Percentiles rank a stretch among this genome's conserved stretches.
These are phyloP conservation scores for Drosophila malerkotliana DNA, from an alignment of 1,140 invertebrate genomes.

Conservation along the genomic window DNA sequence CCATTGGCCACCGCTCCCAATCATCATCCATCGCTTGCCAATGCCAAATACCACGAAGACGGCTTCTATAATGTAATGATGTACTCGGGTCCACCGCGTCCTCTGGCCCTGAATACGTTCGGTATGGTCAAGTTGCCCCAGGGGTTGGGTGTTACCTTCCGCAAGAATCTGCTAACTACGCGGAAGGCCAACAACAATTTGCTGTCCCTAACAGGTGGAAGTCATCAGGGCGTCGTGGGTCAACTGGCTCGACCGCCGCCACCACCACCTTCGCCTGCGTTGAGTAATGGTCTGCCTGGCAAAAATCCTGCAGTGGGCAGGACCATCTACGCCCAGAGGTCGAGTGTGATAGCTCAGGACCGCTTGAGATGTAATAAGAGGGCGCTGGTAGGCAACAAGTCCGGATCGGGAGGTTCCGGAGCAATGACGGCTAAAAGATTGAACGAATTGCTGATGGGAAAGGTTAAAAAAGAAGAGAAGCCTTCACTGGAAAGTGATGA, in stretches of 20 bases:
- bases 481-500: constrained; percentile 20
- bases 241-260: constrained; percentile 55
- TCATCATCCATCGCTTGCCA: constrained; percentile 53
- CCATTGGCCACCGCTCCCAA: constrained; percentile 40
- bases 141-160: constrained; percentile 69
- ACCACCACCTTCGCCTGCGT: constrained; percentile 30
- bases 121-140: constrained; percentile 74
- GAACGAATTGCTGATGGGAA: constrained; percentile 56
- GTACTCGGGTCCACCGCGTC: constrained; percentile 71
- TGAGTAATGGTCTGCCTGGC: constrained; percentile 49
- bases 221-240: constrained; percentile 58
- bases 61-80: constrained; percentile 71
- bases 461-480: constrained; percentile 56
- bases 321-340: constrained; percentile 66
- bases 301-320: constrained; percentile 40
- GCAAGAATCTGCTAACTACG: constrained; percentile 69
- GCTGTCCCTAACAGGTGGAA: constrained; percentile 57
- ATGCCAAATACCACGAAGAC: constrained; percentile 74
- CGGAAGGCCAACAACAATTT: constrained; percentile 74
- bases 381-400: constrained; percentile 29
- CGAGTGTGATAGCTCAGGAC: constrained; percentile 64
- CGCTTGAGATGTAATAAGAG: constrained; percentile 67
- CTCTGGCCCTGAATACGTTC: constrained; percentile 75
- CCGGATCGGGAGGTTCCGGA: constrained; percentile 4
- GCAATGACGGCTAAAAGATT: constrained; percentile 59